Evolutionary conservation across 1,140 invertebrate species (phyloP), one percentile per base, ranked within the genome.

Genomic region (Penaeus vannamei): DNA sequence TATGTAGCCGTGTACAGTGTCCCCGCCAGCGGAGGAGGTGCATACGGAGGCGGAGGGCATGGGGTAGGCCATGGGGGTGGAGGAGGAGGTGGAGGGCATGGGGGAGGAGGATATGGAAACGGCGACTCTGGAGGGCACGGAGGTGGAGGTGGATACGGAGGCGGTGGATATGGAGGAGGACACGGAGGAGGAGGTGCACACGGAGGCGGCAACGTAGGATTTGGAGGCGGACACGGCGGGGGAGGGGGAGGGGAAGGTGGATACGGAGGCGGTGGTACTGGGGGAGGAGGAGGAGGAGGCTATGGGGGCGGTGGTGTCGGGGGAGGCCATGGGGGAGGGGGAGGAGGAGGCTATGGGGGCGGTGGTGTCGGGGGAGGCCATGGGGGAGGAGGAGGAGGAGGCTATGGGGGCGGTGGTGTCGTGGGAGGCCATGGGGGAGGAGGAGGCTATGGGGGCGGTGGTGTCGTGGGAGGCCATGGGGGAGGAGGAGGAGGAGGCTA

Each of bases 261-360:
- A 10, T n/a, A 59, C n/a, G 42, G 23, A n/a, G 79, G 79, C n/a
- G 79, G 79, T 53, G 79, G 79, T 26, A 53, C 23, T n/a, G 79
- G 79, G 5, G 19, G 19, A 22, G 79, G 79, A 22, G 32, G 46
- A 46, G 77, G 77, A 80, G 8, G 29, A 22, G 77, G 77, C 14
- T 12, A 42, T 20, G 77, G 32, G 20, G 77, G 77, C 0, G 77
- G 77, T 46, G 77, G 77, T 46, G 36, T 36, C 4, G 36, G 12
- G 23, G 77, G 77, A 80, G 77, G 77, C 3, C 2, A n/a, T 17
- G 5, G 29, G 53, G 32, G 46, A 46, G 36, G 77, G 4, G n/a
- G 19, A 29, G n/a, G 26, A 29, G 69, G 69, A 72, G 69, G 19
- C n/a, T 17, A 4, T 22, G 77, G 77, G 7, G 77, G 77, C 17